Conservation (phyloP, 2,113 vertebrate genomes). For the Bubalus kerabau region DNA sequence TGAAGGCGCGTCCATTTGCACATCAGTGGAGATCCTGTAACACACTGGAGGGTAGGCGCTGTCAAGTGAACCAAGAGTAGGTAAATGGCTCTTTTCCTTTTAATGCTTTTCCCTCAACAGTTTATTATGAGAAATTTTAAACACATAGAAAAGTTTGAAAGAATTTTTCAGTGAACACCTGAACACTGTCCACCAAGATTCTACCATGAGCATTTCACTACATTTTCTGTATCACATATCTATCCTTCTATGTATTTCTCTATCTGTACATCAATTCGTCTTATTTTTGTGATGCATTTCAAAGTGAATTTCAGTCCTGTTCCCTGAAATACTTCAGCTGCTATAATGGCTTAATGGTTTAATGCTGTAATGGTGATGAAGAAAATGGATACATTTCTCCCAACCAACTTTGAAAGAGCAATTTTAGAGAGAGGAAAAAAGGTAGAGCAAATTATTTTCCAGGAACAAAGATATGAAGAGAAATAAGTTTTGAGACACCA, state of each 20-base stretch:
- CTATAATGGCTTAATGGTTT: constrained; percentile 23
- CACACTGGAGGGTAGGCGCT: not conserved
- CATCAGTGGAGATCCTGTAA: not conserved
- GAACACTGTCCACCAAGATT: not conserved
- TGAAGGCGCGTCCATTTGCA: constrained; percentile 52
- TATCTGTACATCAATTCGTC: not conserved
- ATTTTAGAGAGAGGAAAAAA: constrained; percentile 55
- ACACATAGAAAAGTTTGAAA: not conserved
- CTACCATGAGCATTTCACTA: not conserved
- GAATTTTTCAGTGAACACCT: not conserved
- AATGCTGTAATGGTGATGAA: constrained; percentile 38
- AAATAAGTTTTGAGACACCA: constrained; percentile 51
- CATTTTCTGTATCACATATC: not conserved
- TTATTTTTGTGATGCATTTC: constrained; percentile 34
- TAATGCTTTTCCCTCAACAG: not conserved
- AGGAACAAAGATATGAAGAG: constrained; percentile 56
- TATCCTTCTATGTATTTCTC: not conserved
- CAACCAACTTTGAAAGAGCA: constrained; percentile 56
- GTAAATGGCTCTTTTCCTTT: constrained; percentile 11
- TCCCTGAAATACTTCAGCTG: constrained; percentile 28
- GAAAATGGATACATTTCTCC: constrained; percentile 65
- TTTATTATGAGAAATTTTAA: constrained; percentile 7
- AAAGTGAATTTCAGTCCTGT: constrained; percentile 26
- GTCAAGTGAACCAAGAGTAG: not conserved
- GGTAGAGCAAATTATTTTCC: constrained; percentile 53